A percentile compares a stretch with the other conserved stretches of the same genome.
phyloP scores from a whole-genome alignment of 1,140 invertebrate genomes.

The Nomia melanderi region DNA sequence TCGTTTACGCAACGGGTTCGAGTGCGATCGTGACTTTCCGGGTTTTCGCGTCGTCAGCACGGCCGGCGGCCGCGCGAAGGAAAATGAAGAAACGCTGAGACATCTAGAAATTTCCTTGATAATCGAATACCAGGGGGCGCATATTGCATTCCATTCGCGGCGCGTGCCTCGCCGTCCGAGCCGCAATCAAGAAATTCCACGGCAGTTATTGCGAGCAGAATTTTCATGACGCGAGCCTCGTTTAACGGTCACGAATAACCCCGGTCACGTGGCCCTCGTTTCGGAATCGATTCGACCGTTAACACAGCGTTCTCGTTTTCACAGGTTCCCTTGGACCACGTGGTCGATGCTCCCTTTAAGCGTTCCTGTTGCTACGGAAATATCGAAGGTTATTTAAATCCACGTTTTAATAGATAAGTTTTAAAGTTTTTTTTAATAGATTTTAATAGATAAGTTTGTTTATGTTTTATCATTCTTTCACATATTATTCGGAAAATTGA shows the following conservation, averaged over 20 bases:
- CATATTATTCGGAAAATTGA: no score
- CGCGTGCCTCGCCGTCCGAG: slow-evolving; percentile 59
- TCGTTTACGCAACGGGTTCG: neutral
- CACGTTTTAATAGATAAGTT: no score
- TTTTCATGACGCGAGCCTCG: slow-evolving; percentile 29
- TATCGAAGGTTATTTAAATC: no score
- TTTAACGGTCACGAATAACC: slow-evolving; percentile 13
- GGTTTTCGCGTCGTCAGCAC: neutral
- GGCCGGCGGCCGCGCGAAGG: no score
- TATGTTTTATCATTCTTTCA: no score
- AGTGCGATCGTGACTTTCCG: neutral
- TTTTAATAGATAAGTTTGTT: no score
- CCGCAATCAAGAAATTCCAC: slow-evolving; percentile 78
- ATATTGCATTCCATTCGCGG: slow-evolving; percentile 75
- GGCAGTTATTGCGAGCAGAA: slow-evolving; percentile 47
- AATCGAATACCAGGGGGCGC: slow-evolving; percentile 46
- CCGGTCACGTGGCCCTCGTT: neutral
- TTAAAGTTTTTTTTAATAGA: no score
- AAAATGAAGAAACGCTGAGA: neutral
- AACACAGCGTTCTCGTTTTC: neutral
- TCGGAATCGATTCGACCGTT: neutral
- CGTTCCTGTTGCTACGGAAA: no score
- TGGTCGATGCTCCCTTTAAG: no score
- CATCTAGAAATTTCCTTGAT: slow-evolving; percentile 49
- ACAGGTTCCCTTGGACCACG: neutral